Percentiles rank a stretch among this genome's conserved stretches.
These are phyloP conservation scores for Parnassius glacialis DNA, from an alignment of 2,888 invertebrate genomes.

Conservation along the genomic window DNA sequence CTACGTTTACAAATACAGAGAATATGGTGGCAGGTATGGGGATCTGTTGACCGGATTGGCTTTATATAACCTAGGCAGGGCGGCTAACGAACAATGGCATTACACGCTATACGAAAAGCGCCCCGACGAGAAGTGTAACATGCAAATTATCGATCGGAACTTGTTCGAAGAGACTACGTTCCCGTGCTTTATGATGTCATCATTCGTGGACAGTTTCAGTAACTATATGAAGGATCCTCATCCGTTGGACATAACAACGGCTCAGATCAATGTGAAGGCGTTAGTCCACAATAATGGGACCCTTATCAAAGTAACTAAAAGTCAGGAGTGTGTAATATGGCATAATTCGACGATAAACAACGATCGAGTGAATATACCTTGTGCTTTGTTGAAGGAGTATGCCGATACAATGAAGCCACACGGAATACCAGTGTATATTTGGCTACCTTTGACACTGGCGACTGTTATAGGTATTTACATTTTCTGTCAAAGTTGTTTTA, in stretches of 20 bases:
- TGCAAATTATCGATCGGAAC: constrained; percentile 58
- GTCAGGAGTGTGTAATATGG: constrained; percentile 67
- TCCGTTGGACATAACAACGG: constrained; percentile 56
- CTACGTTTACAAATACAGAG: constrained; percentile 65
- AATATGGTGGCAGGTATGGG: constrained; percentile 57
- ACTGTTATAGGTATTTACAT: constrained; percentile 50
- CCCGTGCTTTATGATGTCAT: constrained; percentile 70
- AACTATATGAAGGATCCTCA: constrained; percentile 39
- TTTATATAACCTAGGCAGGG: constrained; percentile 67
- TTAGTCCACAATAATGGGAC: constrained; percentile 46
- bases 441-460: constrained; percentile 59
- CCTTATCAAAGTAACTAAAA: constrained; percentile 48
- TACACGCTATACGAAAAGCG: constrained; percentile 49
- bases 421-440: constrained; percentile 64
- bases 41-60: constrained; percentile 64
- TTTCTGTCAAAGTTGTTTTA: constrained; percentile 54
- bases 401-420: constrained; percentile 60
- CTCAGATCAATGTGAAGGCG: constrained; percentile 54
- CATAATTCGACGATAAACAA: constrained; percentile 55
- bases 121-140: constrained; percentile 57
- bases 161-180: constrained; percentile 61
- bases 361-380: constrained; percentile 57
- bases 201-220: constrained; percentile 52
- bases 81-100: constrained; percentile 46
- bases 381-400: constrained; percentile 61